These are phyloP conservation scores for Rhynchotus rufescens DNA, from an alignment of 2,797 vertebrate species.

Conservation along the genomic window DNA sequence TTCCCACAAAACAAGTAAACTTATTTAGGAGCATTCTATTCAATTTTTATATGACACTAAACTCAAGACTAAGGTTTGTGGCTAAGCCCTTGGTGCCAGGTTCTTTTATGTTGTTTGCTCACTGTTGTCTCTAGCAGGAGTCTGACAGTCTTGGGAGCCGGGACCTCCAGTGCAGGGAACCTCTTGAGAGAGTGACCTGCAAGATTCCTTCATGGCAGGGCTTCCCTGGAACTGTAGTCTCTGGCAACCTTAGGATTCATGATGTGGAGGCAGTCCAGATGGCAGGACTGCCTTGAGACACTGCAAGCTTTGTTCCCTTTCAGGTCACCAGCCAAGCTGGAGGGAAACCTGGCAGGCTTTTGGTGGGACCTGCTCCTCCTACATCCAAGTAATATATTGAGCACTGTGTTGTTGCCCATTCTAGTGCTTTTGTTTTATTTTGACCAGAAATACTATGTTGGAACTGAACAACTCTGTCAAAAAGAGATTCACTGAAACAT, in stretches of 20 bases:
- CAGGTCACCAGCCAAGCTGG: slow-evolving; percentile 52
- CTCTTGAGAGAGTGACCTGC: slow-evolving; percentile 23
- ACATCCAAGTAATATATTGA: slow-evolving; percentile 39
- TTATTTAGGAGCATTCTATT: background rate
- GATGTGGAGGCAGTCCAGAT: slow-evolving; percentile 54
- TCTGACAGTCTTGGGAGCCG: background rate
- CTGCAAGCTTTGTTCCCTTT: slow-evolving; percentile 49
- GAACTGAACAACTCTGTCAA: background rate
- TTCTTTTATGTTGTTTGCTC: slow-evolving; percentile 6
- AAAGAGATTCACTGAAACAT: background rate
- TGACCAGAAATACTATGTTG: background rate
- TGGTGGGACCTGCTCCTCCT: background rate
- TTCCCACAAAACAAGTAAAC: background rate
- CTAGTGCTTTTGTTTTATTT: background rate
- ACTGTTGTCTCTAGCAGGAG: background rate
- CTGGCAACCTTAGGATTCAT: slow-evolving; percentile 35
- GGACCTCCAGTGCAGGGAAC: background rate
- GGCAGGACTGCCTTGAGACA: slow-evolving; percentile 51
- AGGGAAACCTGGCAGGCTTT: slow-evolving; percentile 36
- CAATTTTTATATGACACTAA: background rate
- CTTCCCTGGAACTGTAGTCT: background rate
- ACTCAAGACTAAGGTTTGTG: background rate
- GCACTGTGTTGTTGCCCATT: background rate
- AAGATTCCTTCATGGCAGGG: background rate
- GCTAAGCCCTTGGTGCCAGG: background rate